These are phyloP conservation scores for Lemur catta DNA, from an alignment of 2,797 vertebrate genomes.

Conservation along the genomic window DNA sequence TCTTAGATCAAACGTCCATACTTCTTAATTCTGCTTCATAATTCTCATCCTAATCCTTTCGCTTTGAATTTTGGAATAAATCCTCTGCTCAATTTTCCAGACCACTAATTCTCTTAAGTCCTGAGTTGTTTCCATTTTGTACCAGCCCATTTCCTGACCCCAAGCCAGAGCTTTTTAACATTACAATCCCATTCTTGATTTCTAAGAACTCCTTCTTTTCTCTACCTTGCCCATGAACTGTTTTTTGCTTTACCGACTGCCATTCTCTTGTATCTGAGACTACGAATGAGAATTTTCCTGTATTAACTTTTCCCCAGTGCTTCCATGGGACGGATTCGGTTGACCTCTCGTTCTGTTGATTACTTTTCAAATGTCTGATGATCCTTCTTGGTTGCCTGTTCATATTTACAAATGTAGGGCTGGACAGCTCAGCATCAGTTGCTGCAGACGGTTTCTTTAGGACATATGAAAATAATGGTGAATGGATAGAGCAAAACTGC, in stretches of 20 bases:
- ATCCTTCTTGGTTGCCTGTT: not conserved
- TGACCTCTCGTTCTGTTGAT: not conserved
- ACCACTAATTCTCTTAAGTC: not conserved
- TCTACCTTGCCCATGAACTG: not conserved
- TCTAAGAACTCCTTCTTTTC: not conserved
- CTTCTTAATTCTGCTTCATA: not conserved
- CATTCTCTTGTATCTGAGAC: not conserved
- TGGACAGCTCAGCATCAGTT: not conserved
- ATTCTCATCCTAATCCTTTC: slow-evolving; percentile 27
- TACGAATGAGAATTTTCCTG: not conserved
- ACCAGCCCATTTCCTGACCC: not conserved
- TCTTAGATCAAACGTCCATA: not conserved
- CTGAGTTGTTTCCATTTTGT: not conserved
- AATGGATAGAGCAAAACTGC: not conserved
- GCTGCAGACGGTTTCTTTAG: not conserved
- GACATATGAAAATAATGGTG: not conserved
- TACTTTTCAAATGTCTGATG: not conserved
- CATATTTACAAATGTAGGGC: not conserved
- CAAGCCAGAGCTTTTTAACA: not conserved
- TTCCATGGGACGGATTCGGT: not conserved
- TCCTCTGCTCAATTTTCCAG: slow-evolving; percentile 40
- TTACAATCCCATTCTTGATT: not conserved
- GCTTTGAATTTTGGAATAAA: slow-evolving; percentile 50
- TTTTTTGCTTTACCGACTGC: not conserved
- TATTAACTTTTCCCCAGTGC: not conserved